phyloP scores from a whole-genome alignment of 1,140 invertebrate genomes.

The Ostrea denselamellosa region DNA sequence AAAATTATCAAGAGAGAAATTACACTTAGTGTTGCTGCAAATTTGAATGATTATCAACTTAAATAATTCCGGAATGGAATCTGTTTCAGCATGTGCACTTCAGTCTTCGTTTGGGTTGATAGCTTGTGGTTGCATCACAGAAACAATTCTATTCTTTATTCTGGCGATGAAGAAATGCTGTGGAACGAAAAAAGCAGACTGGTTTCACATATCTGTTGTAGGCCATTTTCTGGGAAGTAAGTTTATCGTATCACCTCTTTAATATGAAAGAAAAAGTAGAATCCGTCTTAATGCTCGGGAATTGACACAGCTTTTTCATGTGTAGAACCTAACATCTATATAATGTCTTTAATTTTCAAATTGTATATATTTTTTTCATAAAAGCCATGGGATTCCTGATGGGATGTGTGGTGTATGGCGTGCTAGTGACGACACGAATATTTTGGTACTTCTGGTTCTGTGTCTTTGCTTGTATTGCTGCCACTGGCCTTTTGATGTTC shows the following conservation, averaged over 20 bases:
- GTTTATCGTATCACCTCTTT: background rate
- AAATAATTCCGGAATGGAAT: background rate
- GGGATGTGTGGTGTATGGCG: background rate
- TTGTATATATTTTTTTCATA: background rate
- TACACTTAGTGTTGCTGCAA: no score
- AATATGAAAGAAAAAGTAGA: no score
- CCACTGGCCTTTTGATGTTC: background rate
- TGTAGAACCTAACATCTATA: no score
- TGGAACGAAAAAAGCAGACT: background rate
- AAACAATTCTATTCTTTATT: background rate
- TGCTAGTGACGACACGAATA: background rate
- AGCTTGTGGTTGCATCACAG: background rate
- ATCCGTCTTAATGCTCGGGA: no score
- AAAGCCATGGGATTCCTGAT: background rate
- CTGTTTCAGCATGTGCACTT: background rate
- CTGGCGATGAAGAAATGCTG: constrained; percentile 8
- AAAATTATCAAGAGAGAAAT: no score
- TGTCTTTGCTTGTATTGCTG: background rate
- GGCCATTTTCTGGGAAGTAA: constrained; percentile 16
- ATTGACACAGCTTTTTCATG: no score
- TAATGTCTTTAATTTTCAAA: background rate
- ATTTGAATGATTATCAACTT: no score
- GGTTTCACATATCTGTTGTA: constrained; percentile 19
- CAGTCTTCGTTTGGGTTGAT: constrained; percentile 16
- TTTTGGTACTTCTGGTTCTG: constrained; percentile 31